phyloP scores from a whole-genome alignment of 2,113 vertebrate genomes.

The Hylia prasina region DNA sequence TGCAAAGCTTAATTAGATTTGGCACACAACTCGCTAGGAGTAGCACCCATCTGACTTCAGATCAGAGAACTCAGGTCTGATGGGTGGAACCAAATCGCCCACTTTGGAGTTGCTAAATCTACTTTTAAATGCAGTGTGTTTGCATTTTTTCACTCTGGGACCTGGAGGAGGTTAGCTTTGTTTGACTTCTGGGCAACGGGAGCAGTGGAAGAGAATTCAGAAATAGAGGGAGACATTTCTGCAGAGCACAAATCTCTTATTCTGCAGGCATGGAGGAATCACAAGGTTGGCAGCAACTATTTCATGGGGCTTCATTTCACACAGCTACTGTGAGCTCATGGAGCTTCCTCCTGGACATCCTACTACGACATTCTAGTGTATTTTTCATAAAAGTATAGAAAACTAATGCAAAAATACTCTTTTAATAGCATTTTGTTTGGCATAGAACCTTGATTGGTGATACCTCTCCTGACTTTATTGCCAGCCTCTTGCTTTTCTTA shows the following conservation, averaged over 20 bases:
- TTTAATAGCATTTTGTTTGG: background rate
- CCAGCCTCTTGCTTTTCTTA: background rate
- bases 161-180: constrained; percentile 38
- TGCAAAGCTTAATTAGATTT: constrained; percentile 41
- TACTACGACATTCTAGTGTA: background rate
- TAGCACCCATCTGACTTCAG: constrained; percentile 44
- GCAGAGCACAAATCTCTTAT: background rate
- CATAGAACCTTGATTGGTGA: background rate
- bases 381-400: background rate
- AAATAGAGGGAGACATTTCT: background rate
- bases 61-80: constrained; percentile 61
- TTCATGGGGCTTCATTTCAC: background rate
- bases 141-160: constrained; percentile 69
- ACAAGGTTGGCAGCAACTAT: background rate
- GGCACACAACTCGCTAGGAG: constrained; percentile 34
- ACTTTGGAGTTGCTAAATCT: constrained; percentile 65
- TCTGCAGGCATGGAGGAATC: background rate
- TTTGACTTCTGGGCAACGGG: constrained; percentile 49
- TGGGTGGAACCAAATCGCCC: constrained; percentile 56
- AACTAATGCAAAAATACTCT: background rate
- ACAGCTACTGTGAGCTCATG: background rate
- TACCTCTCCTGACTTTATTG: background rate
- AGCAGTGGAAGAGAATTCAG: constrained; percentile 33
- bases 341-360: background rate
- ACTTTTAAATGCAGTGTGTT: constrained; percentile 52